Evolutionary conservation across 2,888 invertebrate genomes (phyloP).

Genomic region (Pomacea canaliculata): DNA sequence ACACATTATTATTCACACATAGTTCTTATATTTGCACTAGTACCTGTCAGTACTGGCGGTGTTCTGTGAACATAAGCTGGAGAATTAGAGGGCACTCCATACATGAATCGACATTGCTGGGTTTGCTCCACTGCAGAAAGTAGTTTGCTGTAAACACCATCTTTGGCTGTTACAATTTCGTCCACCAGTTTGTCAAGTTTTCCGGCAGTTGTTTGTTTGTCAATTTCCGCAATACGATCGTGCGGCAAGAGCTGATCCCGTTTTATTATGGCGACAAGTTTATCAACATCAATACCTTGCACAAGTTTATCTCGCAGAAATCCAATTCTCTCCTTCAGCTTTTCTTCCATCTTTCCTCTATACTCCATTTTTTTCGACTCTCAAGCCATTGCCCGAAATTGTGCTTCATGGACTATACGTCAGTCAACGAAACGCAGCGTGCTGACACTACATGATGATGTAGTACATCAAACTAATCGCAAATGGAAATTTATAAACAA

Average conservation of each 20-base stretch:
- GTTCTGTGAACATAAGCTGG: not conserved
- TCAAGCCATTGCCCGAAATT: not conserved
- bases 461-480: no score
- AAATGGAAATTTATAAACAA: no score
- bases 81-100: not conserved
- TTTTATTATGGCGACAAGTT: slow-evolving; percentile 37
- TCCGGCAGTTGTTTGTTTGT: slow-evolving; percentile 44
- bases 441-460: no score
- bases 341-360: slow-evolving; percentile 13
- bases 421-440: no score
- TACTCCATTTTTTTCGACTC: not conserved
- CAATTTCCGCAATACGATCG: slow-evolving; percentile 52
- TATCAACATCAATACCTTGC: slow-evolving; percentile 34
- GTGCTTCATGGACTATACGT: no score
- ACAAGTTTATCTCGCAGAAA: slow-evolving; percentile 52
- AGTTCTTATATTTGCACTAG: no score
- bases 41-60: no score
- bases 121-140: slow-evolving; percentile 52
- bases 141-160: slow-evolving; percentile 54
- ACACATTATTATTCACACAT: no score
- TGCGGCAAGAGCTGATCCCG: slow-evolving; percentile 46
- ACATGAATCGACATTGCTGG: slow-evolving; percentile 8
- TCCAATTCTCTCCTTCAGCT: slow-evolving; percentile 53
- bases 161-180: slow-evolving; percentile 49
- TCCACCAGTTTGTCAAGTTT: slow-evolving; percentile 58